Conservation (phyloP, 2,113 vertebrate species). For the Smithornis capensis region DNA sequence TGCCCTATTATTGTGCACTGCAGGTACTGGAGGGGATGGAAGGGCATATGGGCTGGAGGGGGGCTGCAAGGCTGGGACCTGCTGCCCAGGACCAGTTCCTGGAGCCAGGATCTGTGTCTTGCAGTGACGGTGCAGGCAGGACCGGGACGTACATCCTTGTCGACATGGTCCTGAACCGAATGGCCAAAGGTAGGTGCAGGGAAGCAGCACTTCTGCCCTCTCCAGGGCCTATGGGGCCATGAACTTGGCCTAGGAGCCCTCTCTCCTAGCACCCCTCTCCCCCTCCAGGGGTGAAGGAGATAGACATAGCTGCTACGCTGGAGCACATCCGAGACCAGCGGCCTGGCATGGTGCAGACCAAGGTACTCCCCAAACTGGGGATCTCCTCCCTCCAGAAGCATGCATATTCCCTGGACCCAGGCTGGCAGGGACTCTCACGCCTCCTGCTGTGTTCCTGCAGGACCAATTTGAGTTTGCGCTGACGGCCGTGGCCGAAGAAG, state of each 20-base stretch:
- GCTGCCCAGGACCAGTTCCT: not conserved
- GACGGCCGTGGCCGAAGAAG: conserved; percentile 94
- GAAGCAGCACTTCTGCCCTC: not conserved
- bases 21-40: conserved; percentile 77
- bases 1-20: conserved; percentile 98
- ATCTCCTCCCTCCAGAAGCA: not conserved
- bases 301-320: conserved; percentile 95
- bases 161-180: conserved; percentile 98
- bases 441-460: conserved; percentile 60
- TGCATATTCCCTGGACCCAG: accelerated
- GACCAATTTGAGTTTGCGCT: conserved; percentile 98
- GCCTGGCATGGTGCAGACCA: conserved; percentile 89
- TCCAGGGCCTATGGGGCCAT: accelerated
- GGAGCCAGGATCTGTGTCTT: not conserved
- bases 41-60: too few species aligned
- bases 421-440: not conserved
- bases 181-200: conserved; percentile 90
- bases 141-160: conserved; percentile 94
- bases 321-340: conserved; percentile 97
- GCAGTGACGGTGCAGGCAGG: conserved; percentile 89
- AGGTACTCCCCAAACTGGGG: conserved; percentile 76
- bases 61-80: not conserved
- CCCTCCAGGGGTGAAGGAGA: conserved; percentile 91
- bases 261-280: not conserved
- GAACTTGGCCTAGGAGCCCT: not conserved